Conservation (phyloP, 30 jellyfish, hydroid and myxozoan species). For the Hydra vulgaris region DNA sequence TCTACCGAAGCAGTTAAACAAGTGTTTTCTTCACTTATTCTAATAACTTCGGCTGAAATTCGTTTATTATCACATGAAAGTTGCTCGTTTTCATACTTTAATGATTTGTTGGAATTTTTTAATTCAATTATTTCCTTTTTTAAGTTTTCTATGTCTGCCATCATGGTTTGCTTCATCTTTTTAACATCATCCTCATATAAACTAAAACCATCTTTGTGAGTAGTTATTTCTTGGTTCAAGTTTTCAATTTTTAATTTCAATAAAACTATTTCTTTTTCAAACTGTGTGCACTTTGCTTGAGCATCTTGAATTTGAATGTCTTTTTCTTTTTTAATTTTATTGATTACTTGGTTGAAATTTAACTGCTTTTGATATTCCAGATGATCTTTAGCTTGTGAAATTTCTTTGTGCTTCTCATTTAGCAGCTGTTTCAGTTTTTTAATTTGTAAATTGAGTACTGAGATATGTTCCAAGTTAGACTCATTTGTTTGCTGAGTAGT, state of each 20-base stretch:
- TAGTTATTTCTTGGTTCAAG: neutral
- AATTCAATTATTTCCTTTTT: neutral
- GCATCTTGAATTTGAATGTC: slow-evolving; percentile 34
- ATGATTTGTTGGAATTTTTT: neutral
- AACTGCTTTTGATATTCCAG: slow-evolving; percentile 33
- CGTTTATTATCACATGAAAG: slow-evolving; percentile 20
- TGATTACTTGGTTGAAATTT: slow-evolving; percentile 49
- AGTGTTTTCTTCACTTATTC: slow-evolving; percentile 1
- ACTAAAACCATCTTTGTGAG: slow-evolving; percentile 28
- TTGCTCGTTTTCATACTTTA: slow-evolving; percentile 4
- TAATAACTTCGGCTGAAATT: neutral
- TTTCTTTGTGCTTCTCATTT: slow-evolving; percentile 5
- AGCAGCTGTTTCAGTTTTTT: slow-evolving; percentile 17
- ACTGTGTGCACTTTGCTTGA: neutral
- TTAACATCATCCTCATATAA: slow-evolving; percentile 18
- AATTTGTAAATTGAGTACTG: slow-evolving; percentile 10
- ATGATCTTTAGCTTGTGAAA: slow-evolving; percentile 4
- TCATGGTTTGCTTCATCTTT: slow-evolving; percentile 1
- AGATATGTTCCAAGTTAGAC: slow-evolving; percentile 14
- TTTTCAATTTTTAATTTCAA: slow-evolving; percentile 14
- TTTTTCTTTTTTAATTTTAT: slow-evolving; percentile 48
- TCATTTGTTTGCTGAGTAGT: slow-evolving; percentile 13
- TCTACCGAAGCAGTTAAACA: neutral
- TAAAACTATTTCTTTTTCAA: slow-evolving; percentile 5
- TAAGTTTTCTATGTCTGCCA: neutral